A percentile compares a stretch with the other conserved stretches of the same genome.
Conservation (phyloP, 2,888 invertebrate species). For the Cephus rjabovi region DNA sequence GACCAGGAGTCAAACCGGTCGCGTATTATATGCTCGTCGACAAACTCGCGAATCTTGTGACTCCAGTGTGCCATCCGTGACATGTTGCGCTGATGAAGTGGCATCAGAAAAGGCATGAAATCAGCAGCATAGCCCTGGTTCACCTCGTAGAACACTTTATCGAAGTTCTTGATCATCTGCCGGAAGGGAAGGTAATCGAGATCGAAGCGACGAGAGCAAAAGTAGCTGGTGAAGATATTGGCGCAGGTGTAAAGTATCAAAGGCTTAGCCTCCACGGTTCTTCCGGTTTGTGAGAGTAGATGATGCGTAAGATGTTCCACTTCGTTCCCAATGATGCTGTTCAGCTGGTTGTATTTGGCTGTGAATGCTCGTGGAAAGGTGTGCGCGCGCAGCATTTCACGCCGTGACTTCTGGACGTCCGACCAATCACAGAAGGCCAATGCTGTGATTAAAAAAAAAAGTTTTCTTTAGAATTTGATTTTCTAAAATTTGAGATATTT, state of each 20-base stretch:
- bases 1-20: conserved; percentile 65
- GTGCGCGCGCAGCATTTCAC: conserved; percentile 72
- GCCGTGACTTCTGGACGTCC: conserved; percentile 71
- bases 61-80: conserved; percentile 68
- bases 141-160: conserved; percentile 76
- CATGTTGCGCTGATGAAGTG: conserved; percentile 69
- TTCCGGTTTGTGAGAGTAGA: conserved; percentile 41
- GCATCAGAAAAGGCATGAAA: conserved; percentile 74
- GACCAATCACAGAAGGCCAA: conserved; percentile 80
- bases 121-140: conserved; percentile 77
- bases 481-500: neutral
- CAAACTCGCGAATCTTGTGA: conserved; percentile 70
- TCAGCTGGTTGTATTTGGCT: conserved; percentile 69
- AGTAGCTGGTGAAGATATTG: conserved; percentile 74
- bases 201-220: conserved; percentile 70
- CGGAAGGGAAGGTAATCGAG: conserved; percentile 66
- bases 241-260: conserved; percentile 70
- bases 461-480: neutral
- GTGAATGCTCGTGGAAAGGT: conserved; percentile 72
- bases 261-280: conserved; percentile 64
- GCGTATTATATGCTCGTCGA: conserved; percentile 68
- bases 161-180: conserved; percentile 70
- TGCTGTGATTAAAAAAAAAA: conserved; percentile 65
- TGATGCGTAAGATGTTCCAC: conserved; percentile 56
- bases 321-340: conserved; percentile 67